These are phyloP conservation scores for Amazona finschi DNA, from an alignment of 2,797 vertebrate genomes.

Conservation along the genomic window DNA sequence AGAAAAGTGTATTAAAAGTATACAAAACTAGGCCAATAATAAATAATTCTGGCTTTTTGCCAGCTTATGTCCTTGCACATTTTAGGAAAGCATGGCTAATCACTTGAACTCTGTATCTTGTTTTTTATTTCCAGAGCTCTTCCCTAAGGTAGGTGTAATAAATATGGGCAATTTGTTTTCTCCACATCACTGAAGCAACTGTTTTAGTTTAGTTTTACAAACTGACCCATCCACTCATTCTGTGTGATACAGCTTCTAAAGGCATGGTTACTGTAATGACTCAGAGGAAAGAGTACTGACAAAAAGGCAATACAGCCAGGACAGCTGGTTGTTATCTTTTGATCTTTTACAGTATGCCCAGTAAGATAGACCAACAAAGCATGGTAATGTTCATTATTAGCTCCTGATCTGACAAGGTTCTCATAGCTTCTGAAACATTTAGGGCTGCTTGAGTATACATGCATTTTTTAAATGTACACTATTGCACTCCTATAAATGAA, in stretches of 20 bases:
- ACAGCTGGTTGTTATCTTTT: neutral
- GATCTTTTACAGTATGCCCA: neutral
- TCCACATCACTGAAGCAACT: neutral
- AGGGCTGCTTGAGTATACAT: neutral
- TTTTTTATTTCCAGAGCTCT: neutral
- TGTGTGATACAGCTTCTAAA: neutral
- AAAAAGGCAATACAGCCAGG: neutral
- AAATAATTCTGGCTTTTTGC: rapidly evolving
- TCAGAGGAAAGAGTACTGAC: neutral
- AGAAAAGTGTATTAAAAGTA: neutral
- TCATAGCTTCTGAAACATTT: neutral
- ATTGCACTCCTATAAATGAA: neutral
- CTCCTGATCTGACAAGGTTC: neutral
- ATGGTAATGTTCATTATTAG: neutral
- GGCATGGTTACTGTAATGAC: neutral
- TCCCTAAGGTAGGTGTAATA: neutral
- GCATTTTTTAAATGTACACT: neutral
- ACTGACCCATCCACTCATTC: neutral
- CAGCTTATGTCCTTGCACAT: neutral
- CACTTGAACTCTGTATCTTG: neutral
- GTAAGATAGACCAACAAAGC: neutral
- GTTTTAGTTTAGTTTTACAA: neutral
- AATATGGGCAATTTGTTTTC: neutral
- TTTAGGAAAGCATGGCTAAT: neutral
- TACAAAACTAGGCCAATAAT: neutral